phyloP scores from a whole-genome alignment of 1,140 invertebrate genomes.

The Diorhabda carinulata region DNA sequence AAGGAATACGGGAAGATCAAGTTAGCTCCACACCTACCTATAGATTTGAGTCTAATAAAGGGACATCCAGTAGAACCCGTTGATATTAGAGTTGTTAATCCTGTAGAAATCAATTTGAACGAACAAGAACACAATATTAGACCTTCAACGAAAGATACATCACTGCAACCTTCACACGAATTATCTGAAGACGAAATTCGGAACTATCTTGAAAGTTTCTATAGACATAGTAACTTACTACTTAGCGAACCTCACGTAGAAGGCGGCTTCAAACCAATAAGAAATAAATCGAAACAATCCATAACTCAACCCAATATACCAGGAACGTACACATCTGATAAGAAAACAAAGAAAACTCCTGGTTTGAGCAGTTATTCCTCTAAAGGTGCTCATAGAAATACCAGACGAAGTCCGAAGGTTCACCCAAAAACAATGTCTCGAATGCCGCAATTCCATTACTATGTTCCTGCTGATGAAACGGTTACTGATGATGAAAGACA shows the following conservation, averaged over 20 bases:
- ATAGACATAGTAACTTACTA: slow-evolving; percentile 15
- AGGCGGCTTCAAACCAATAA: slow-evolving; percentile 34
- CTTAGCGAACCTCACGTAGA: slow-evolving; percentile 25
- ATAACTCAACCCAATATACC: slow-evolving; percentile 22
- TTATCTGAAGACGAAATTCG: slow-evolving; percentile 29
- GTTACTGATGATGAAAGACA: slow-evolving; percentile 4
- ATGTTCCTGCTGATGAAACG: not conserved
- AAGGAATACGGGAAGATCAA: slow-evolving; percentile 25
- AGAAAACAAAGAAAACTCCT: slow-evolving; percentile 34
- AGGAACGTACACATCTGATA: slow-evolving; percentile 32
- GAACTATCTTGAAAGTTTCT: slow-evolving; percentile 32
- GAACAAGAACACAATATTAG: not conserved
- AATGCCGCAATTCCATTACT: slow-evolving; percentile 6
- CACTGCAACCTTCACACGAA: slow-evolving; percentile 26
- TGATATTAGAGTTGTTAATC: slow-evolving; percentile 33
- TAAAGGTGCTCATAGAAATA: slow-evolving; percentile 2
- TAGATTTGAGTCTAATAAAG: slow-evolving; percentile 34
- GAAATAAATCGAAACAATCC: slow-evolving; percentile 14
- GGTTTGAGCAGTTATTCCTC: slow-evolving; percentile 35
- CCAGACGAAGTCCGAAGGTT: slow-evolving; percentile 9
- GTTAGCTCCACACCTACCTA: slow-evolving; percentile 25
- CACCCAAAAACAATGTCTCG: not conserved
- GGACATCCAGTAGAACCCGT: slow-evolving; percentile 26
- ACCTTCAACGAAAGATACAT: slow-evolving; percentile 16
- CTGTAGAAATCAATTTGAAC: slow-evolving; percentile 34